A percentile compares a stretch with the other conserved stretches of the same genome.
Evolutionary conservation across 1,140 invertebrate genomes (phyloP).

Genomic region (Lycorma delicatula): DNA sequence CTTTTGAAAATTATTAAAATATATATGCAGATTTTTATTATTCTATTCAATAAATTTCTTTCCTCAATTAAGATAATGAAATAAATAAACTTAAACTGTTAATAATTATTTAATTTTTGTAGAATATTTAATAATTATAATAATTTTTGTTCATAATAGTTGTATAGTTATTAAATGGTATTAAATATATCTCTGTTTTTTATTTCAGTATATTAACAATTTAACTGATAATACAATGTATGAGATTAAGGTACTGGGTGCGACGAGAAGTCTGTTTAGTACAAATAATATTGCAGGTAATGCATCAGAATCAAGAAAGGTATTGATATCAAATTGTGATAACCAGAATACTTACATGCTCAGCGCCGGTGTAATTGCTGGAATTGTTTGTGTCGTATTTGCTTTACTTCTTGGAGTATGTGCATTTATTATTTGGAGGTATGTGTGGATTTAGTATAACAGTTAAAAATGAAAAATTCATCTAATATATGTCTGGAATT

Average conservation of each 20-base stretch:
- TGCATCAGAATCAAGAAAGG: conserved; percentile 51
- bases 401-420: conserved; percentile 59
- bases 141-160: neutral
- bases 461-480: neutral
- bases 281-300: conserved; percentile 54
- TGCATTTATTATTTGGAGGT: conserved; percentile 70
- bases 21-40: too few species aligned
- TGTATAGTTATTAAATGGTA: neutral
- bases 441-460: conserved; percentile 41
- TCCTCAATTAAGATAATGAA: neutral
- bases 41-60: too few species aligned
- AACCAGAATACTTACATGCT: neutral
- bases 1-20: too few species aligned
- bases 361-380: conserved; percentile 46
- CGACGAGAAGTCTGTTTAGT: conserved; percentile 57
- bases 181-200: neutral
- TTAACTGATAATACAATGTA: conserved; percentile 64
- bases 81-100: neutral
- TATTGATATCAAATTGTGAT: conserved; percentile 32
- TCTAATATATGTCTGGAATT: too few species aligned
- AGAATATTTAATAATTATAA: neutral
- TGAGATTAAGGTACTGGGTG: conserved; percentile 62
- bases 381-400: conserved; percentile 62
- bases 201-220: conserved; percentile 39
- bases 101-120: neutral